A percentile compares a stretch with the other conserved stretches of the same genome.
Evolutionary conservation across 2,888 invertebrate species (phyloP).

Genomic region (Keiferia lycopersicella): DNA sequence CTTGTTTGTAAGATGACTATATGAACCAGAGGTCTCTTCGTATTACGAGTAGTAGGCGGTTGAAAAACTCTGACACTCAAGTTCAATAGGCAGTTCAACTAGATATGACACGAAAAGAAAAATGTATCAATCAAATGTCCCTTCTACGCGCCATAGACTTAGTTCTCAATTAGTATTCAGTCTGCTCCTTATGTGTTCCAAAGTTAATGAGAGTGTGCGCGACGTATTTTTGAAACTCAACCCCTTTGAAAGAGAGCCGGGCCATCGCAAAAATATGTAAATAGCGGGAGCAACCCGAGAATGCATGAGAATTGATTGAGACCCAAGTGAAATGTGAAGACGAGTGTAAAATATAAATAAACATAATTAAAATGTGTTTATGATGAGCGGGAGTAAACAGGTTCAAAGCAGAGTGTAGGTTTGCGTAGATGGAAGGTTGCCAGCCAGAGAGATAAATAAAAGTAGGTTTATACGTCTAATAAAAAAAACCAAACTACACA

Average conservation of each 20-base stretch:
- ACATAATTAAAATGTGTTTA: not conserved
- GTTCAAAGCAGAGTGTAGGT: not conserved
- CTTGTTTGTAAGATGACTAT: too few species aligned
- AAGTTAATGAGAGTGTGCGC: slow-evolving; percentile 74
- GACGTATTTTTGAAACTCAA: slow-evolving; percentile 74
- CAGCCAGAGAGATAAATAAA: too few species aligned
- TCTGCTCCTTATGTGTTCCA: slow-evolving; percentile 72
- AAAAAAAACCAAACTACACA: too few species aligned
- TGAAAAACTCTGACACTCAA: too few species aligned
- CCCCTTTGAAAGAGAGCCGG: slow-evolving; percentile 69
- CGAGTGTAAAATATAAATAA: slow-evolving; percentile 16
- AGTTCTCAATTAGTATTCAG: slow-evolving; percentile 73
- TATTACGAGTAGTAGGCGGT: too few species aligned
- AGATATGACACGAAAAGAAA: too few species aligned
- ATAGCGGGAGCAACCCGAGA: slow-evolving; percentile 53
- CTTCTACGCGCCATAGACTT: slow-evolving; percentile 50
- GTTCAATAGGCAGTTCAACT: too few species aligned
- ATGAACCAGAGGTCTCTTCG: too few species aligned
- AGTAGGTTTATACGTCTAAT: too few species aligned
- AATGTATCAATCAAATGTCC: slow-evolving; percentile 39
- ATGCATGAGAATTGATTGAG: slow-evolving; percentile 41
- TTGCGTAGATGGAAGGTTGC: too few species aligned
- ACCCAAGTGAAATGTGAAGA: slow-evolving; percentile 23
- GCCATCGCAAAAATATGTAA: slow-evolving; percentile 74
- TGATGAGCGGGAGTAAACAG: not conserved